Base-by-base conservation (phyloP, 2,113 vertebrate genomes). In the Apus apus region DNA sequence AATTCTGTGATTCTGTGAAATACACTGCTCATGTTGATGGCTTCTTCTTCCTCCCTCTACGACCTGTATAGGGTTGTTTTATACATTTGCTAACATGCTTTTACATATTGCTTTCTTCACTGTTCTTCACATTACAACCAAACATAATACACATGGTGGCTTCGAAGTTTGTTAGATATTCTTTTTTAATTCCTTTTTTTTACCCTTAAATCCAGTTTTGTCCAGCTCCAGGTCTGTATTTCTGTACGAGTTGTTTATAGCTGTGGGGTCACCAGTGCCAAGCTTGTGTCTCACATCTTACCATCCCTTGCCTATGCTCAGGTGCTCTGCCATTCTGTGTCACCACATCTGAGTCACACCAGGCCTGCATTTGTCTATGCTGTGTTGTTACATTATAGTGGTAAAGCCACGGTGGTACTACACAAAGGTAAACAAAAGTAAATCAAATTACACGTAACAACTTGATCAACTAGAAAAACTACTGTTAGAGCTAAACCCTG, bases 51-150 rank as follows among this genome's bases (percentile, higher is more conserved):
- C 32, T 53, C 38, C n/a, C 15, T 64, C 30, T 43, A 61, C 50
- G 45, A 61, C 21, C 50, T 22, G 16, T 5, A 13, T 12, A 45
- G 36, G 51, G 25, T 78, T 1, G 1, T 76, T 80, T 36, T 16
- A 45, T 30, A n/a, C 0, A 0, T 51, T 84, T 80, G 34, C 27
- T 64, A 50, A 72, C 18, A 8, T 0, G 3, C 15, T 72, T 82
- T 45, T 56, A 72, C 58, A 26, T 34, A 25, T 76, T 38, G 29
- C 17, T 29, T 91, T 86, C 36, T 80, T 72, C 34, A 18, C 18
- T 32, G 12, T 3, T 54, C 80, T 87, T 34, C 34, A 16, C 14
- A 10, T 30, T 70, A 23, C 50, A 85, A 30, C 38, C 4, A 26
- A 82, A 30, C 9, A 26, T 56, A 62, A 15, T n/a, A 20, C 13